A percentile compares a stretch with the other conserved stretches of the same genome.
Evolutionary conservation across 1,140 invertebrate genomes (phyloP).

Genomic region (Ylistrum balloti): DNA sequence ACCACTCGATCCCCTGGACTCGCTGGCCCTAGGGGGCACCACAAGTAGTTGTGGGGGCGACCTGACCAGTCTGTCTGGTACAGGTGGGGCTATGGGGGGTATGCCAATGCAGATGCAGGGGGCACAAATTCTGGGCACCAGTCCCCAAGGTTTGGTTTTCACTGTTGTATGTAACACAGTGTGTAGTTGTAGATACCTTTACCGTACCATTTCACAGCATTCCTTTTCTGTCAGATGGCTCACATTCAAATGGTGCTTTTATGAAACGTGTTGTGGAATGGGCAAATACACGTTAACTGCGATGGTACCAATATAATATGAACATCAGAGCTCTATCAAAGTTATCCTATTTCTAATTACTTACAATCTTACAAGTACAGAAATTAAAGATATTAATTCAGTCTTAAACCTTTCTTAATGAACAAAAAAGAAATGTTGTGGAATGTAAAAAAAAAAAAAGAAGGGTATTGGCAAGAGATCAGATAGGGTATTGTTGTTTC

Average conservation of each 20-base stretch:
- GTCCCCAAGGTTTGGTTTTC: constrained; percentile 6
- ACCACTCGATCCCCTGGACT: constrained; percentile 47
- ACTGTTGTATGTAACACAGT: constrained; percentile 6
- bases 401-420: no score
- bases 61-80: not conserved
- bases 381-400: no score
- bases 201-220: not conserved
- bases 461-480: not conserved
- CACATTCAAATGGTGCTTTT: no score
- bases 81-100: constrained; percentile 12
- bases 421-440: constrained; percentile 3
- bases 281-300: no score
- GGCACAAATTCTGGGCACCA: constrained; percentile 30
- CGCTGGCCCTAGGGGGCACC: not conserved
- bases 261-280: no score
- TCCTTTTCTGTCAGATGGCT: not conserved
- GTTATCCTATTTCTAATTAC: no score
- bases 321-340: no score
- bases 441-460: no score
- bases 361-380: no score
- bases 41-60: constrained; percentile 41
- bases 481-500: not conserved
- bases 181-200: not conserved
- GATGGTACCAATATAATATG: no score
- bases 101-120: constrained; percentile 30